Conservation (phyloP, 2,888 invertebrate species). For the Venustoraphidia nigricollis region DNA sequence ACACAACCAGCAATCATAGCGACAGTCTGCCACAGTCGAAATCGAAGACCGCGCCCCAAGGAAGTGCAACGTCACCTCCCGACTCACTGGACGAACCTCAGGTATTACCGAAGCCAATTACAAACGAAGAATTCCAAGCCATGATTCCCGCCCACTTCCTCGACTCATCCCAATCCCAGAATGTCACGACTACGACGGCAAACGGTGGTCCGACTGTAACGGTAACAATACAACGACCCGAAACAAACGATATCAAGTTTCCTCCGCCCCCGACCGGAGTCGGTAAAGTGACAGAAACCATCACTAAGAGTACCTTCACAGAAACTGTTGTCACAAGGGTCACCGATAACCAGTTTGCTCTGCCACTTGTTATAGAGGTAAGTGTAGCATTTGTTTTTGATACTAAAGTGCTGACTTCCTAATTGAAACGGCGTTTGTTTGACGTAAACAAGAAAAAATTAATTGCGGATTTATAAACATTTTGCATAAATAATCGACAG, state of each 20-base stretch:
- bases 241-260: slow-evolving; percentile 45
- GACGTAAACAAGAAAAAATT: no score
- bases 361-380: slow-evolving; percentile 83
- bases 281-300: slow-evolving; percentile 83
- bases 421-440: no score
- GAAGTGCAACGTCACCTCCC: slow-evolving; percentile 28
- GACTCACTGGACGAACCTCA: slow-evolving; percentile 35
- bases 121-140: slow-evolving; percentile 89
- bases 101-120: slow-evolving; percentile 63
- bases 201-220: slow-evolving; percentile 43
- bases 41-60: slow-evolving; percentile 23
- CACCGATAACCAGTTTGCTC: slow-evolving; percentile 80
- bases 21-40: slow-evolving; percentile 25
- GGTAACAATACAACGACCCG: slow-evolving; percentile 63
- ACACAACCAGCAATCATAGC: slow-evolving; percentile 16
- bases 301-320: slow-evolving; percentile 91
- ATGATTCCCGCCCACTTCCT: slow-evolving; percentile 88
- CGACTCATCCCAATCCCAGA: slow-evolving; percentile 25
- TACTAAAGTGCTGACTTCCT: neutral
- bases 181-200: slow-evolving; percentile 25
- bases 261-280: slow-evolving; percentile 72
- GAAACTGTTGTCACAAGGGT: slow-evolving; percentile 89
- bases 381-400: slow-evolving; percentile 20
- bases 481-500: no score
- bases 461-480: no score